Evolutionary conservation across 2,888 invertebrate genomes (phyloP), one percentile per base, ranked within the genome.

Genomic region (Strigamia maritima): DNA sequence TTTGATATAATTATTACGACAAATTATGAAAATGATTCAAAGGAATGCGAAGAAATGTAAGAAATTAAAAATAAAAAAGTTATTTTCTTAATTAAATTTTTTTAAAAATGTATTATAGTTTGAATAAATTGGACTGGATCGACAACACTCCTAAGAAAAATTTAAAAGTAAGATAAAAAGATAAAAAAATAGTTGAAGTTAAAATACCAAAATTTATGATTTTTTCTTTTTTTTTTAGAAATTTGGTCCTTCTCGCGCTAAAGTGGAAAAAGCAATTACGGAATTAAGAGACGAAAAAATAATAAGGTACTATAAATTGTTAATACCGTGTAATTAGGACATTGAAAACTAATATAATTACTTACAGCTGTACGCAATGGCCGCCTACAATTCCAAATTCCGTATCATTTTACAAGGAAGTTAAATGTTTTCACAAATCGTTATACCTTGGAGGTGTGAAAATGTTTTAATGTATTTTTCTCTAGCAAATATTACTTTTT

Each of bases 31-130:
- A 85, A 89, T 74, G 90, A 90, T 81, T 86, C 88, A 0, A 87
- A 88, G 40, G 93, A 93, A 84, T 90, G 86, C 85, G 86, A 85
- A 86, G 89, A 84, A 81, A 86, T 87, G 88, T 89, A 84, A 86
- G 87, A n/a, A 60, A 16, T 16, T 16, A 60, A 60, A 19, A 60
- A 40, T 10, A 14, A 3, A 40, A 14, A 40, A 10, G 40, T 19
- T 19, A 2, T 60, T 10, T 60, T 60, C n/a, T 19, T 6, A 60
- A 19, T 60, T 12, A 60, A 60, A 60, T 19, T 60, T 60, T 12
- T 19, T 16, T 19, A n/a, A n/a, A n/a, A n/a, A n/a, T n/a, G n/a
- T 49, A 16, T 60, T 60, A 24, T 22, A 60, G 60, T n/a, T 60
- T 60, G 60, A 19, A 24, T n/a, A 24, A 19, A 7, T 22, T 60